These are phyloP conservation scores for Perizoma affinitatum DNA, from an alignment of 2,888 invertebrate genomes.

Conservation along the genomic window DNA sequence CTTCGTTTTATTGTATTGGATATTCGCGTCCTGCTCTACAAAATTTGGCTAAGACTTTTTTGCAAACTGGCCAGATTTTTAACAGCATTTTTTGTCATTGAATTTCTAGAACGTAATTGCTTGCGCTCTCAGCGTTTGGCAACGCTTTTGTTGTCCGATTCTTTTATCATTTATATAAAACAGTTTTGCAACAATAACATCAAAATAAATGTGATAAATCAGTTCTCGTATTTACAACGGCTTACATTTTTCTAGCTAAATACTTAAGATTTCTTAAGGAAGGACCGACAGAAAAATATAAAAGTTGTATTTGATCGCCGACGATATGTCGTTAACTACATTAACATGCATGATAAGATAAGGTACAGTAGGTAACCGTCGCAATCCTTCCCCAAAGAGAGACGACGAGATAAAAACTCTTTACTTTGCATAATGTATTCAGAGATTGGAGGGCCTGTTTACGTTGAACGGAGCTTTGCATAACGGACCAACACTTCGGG, in stretches of 20 bases:
- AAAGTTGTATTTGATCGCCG: slow-evolving; percentile 12
- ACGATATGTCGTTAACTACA: slow-evolving; percentile 48
- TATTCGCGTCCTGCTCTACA: slow-evolving; percentile 51
- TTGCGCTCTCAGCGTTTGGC: slow-evolving; percentile 46
- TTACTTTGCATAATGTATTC: slow-evolving; percentile 65
- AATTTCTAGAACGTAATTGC: slow-evolving; percentile 74
- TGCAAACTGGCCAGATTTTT: slow-evolving; percentile 55
- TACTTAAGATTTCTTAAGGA: no score
- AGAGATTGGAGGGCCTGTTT: slow-evolving; percentile 50
- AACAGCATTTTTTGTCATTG: slow-evolving; percentile 61
- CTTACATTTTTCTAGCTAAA: no score
- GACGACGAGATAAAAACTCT: slow-evolving; percentile 55
- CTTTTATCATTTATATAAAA: neutral
- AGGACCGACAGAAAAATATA: no score
- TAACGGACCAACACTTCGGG: slow-evolving; percentile 59
- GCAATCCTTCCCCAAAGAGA: slow-evolving; percentile 50
- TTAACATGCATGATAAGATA: slow-evolving; percentile 59
- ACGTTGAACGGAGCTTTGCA: slow-evolving; percentile 54
- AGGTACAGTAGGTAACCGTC: slow-evolving; percentile 37
- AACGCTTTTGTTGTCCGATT: neutral
- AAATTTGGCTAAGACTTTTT: slow-evolving; percentile 73
- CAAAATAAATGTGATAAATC: neutral
- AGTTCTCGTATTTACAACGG: neutral
- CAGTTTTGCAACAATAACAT: neutral
- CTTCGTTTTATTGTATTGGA: slow-evolving; percentile 50